These are phyloP conservation scores for Pristionchus japonicus DNA, from an alignment of 2,888 invertebrate genomes.

Conservation along the genomic window DNA sequence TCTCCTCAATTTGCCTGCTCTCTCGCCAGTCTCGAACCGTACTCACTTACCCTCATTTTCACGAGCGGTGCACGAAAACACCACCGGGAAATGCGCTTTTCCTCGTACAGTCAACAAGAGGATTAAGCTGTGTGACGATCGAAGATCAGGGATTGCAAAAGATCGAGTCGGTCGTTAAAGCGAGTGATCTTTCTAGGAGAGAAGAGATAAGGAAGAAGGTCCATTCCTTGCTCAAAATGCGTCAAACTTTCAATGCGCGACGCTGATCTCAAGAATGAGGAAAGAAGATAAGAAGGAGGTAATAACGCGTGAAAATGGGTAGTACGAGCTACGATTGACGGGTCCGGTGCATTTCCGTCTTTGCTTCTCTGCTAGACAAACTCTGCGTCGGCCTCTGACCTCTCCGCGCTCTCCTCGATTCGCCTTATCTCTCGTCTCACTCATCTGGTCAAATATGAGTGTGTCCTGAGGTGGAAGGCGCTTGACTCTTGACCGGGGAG, in stretches of 20 bases:
- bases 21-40: background rate
- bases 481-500: constrained; percentile 1
- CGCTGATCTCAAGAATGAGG: too few species aligned
- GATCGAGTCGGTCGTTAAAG: background rate
- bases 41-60: background rate
- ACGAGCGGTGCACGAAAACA: background rate
- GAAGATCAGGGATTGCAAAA: background rate
- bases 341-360: background rate
- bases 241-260: too few species aligned
- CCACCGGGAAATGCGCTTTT: background rate
- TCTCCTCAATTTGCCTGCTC: background rate
- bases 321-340: background rate
- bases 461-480: constrained; percentile 37
- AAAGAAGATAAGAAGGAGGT: background rate
- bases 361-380: constrained; percentile 12
- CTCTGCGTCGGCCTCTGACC: too few species aligned
- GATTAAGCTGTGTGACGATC: background rate
- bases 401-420: background rate
- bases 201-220: background rate
- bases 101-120: background rate
- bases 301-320: background rate
- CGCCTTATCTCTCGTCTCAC: background rate
- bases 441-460: constrained; percentile 36
- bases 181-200: background rate
- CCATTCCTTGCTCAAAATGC: too few species aligned